These are phyloP conservation scores for Oryzias javanicus DNA, from an alignment of 2,113 vertebrate genomes.

Conservation along the genomic window DNA sequence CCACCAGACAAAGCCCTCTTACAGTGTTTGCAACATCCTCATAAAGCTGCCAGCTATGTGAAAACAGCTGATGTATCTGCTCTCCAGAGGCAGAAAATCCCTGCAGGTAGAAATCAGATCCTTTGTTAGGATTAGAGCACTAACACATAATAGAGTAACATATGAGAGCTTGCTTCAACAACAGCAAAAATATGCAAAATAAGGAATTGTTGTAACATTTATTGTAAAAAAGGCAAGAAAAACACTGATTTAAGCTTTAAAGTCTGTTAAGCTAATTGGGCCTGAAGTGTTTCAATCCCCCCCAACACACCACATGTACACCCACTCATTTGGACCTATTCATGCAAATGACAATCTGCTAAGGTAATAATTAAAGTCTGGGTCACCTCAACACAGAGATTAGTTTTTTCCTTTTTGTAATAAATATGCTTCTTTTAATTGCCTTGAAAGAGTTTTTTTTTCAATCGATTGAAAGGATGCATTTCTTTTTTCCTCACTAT, in stretches of 20 bases:
- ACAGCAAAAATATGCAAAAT: too few relatives aligned
- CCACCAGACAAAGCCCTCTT: slow-evolving; percentile 21
- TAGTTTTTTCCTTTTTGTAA: slow-evolving; percentile 2
- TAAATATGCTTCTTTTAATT: slow-evolving; percentile 1
- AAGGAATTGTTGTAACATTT: background rate
- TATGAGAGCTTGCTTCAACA: too few relatives aligned
- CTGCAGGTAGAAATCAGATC: slow-evolving; percentile 47
- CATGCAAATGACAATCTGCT: slow-evolving; percentile 78
- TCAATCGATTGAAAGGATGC: too few relatives aligned
- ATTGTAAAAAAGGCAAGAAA: slow-evolving; percentile 50
- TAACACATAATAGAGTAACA: background rate
- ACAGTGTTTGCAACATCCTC: slow-evolving; percentile 44
- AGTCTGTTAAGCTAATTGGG: slow-evolving; percentile 54
- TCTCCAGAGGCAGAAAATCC: slow-evolving; percentile 56
- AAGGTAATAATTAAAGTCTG: slow-evolving; percentile 64
- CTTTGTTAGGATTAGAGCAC: slow-evolving; percentile 48
- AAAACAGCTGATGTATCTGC: slow-evolving; percentile 36
- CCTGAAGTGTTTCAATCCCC: slow-evolving; percentile 52
- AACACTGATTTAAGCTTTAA: slow-evolving; percentile 46
- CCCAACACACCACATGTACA: slow-evolving; percentile 40
- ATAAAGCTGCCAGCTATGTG: slow-evolving; percentile 34
- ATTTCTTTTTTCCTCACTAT: background rate
- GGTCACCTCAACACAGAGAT: slow-evolving; percentile 54
- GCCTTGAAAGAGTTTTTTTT: slow-evolving; percentile 11
- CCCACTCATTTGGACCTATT: slow-evolving; percentile 45